Percentiles rank a stretch among this genome's conserved stretches.
phyloP scores from a whole-genome alignment of 2,888 invertebrate genomes.

The Monoplex corrugatus region DNA sequence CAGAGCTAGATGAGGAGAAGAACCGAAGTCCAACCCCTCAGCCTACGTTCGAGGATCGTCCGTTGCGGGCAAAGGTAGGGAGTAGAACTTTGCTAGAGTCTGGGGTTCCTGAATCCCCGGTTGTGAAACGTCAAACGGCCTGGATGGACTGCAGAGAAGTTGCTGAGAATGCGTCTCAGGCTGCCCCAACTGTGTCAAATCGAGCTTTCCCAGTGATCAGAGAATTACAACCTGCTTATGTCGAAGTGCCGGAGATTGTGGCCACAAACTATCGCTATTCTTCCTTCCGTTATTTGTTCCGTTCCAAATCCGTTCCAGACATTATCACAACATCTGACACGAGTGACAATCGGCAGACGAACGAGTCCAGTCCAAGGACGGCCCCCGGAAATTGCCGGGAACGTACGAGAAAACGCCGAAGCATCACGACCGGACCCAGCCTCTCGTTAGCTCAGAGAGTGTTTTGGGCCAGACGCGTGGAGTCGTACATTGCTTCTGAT shows the following conservation, averaged over 20 bases:
- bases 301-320: conserved; percentile 44
- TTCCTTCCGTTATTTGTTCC: conserved; percentile 24
- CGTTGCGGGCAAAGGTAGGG: conserved; percentile 16
- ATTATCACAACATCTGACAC: conserved; percentile 13
- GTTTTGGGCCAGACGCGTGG: conserved; percentile 35
- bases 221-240: conserved; percentile 41
- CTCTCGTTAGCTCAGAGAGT: conserved; percentile 43
- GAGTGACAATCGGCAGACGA: conserved; percentile 45
- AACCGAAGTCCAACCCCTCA: conserved; percentile 57
- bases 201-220: conserved; percentile 38
- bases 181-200: not conserved
- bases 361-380: not conserved
- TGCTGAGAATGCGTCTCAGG: not conserved
- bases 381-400: not conserved
- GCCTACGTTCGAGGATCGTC: conserved; percentile 46
- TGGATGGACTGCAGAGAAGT: not conserved
- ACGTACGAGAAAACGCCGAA: conserved; percentile 34
- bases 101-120: not conserved
- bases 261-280: conserved; percentile 37
- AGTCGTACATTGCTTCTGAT: conserved; percentile 36
- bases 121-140: not conserved
- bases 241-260: conserved; percentile 43
- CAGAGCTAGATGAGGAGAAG: conserved; percentile 56
- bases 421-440: not conserved
- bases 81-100: too few relatives aligned